These are phyloP conservation scores for Xestia xanthographa DNA, from an alignment of 2,888 invertebrate species.

Conservation along the genomic window DNA sequence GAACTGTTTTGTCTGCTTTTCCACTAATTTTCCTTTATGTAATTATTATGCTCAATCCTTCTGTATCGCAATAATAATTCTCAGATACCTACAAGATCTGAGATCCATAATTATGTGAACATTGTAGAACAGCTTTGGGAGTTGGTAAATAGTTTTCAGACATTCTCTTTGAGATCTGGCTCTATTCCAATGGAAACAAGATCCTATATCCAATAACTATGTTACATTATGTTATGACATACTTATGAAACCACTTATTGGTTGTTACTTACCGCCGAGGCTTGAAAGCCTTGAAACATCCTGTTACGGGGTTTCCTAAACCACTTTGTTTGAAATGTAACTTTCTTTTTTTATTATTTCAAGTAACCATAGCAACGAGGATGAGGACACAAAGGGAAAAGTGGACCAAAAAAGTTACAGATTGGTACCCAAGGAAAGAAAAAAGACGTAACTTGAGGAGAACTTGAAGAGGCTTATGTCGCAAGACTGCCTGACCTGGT, in stretches of 20 bases:
- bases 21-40: neutral
- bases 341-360: neutral
- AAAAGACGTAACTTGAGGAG: too few relatives aligned
- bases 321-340: neutral
- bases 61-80: neutral
- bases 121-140: constrained; percentile 2
- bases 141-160: constrained; percentile 11
- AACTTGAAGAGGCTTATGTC: too few relatives aligned
- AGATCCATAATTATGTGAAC: neutral
- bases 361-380: neutral
- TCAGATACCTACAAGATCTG: neutral
- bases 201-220: constrained; percentile 19
- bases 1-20: neutral
- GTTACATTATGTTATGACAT: constrained; percentile 11
- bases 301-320: neutral
- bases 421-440: too few relatives aligned
- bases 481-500: too few relatives aligned
- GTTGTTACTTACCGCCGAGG: neutral
- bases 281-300: neutral
- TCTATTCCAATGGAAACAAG: constrained; percentile 28
- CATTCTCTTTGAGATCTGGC: constrained; percentile 18
- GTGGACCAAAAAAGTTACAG: too few relatives aligned
- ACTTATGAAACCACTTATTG: constrained; percentile 2
- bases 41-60: neutral
- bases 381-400: too few relatives aligned